Conservation (phyloP, 2,113 vertebrate species). For the Chroicocephalus ridibundus region DNA sequence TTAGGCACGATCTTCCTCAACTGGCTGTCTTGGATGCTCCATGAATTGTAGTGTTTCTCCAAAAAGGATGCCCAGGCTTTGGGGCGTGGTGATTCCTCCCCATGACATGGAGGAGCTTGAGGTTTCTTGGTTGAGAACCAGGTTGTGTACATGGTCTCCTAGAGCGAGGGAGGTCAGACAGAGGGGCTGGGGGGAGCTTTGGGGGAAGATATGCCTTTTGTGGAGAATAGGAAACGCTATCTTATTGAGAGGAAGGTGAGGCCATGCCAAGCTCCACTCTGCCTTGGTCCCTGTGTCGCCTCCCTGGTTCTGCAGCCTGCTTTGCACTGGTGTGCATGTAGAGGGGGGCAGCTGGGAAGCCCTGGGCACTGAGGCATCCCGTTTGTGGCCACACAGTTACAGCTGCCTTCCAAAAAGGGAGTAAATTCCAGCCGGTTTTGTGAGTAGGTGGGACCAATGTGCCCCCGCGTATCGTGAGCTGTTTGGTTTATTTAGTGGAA, state of each 20-base stretch:
- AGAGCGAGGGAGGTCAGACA: neutral
- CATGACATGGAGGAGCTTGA: neutral
- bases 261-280: neutral
- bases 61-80: neutral
- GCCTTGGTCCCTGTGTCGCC: neutral
- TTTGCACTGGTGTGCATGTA: fast-evolving
- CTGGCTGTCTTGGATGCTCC: neutral
- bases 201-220: neutral
- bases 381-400: neutral
- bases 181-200: neutral
- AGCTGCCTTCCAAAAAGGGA: neutral
- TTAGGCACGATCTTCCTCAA: neutral
- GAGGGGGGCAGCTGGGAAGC: neutral
- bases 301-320: neutral
- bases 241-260: neutral
- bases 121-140: neutral
- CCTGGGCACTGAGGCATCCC: neutral
- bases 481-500: neutral
- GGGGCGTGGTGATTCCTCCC: neutral
- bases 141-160: neutral
- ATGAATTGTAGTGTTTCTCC: neutral
- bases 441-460: neutral
- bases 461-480: neutral
- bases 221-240: neutral
- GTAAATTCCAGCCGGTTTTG: neutral